phyloP scores from a whole-genome alignment of 2,113 vertebrate species.

The Tachycineta bicolor region DNA sequence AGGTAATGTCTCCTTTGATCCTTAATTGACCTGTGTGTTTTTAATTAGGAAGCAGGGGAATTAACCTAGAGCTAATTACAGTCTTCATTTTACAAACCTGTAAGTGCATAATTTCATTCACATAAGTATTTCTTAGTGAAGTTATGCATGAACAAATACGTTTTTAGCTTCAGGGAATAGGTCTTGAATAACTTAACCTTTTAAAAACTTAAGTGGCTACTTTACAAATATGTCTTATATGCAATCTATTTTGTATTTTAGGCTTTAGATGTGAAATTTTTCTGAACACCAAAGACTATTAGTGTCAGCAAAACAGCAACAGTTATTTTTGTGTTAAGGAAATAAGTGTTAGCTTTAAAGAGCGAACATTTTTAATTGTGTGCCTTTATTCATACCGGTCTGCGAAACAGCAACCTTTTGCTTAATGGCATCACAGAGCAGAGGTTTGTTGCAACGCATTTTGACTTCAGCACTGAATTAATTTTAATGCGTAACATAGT shows the following conservation, averaged over 20 bases:
- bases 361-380: fast-evolving
- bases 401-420: not conserved
- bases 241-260: not conserved
- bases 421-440: not conserved
- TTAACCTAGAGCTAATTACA: constrained; percentile 43
- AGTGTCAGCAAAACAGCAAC: not conserved
- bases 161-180: constrained; percentile 37
- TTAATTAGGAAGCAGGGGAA: constrained; percentile 4
- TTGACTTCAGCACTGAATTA: not conserved
- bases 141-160: constrained; percentile 14
- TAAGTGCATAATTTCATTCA: not conserved
- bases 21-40: constrained; percentile 27
- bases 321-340: not conserved
- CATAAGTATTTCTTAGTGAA: not conserved
- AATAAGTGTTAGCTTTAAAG: not conserved
- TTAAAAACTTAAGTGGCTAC: not conserved
- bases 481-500: not conserved
- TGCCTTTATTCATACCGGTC: not conserved
- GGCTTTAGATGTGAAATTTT: not conserved
- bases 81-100: constrained; percentile 9
- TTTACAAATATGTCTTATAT: not conserved
- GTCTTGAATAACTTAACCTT: constrained; percentile 10
- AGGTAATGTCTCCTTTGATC: constrained; percentile 32
- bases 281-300: not conserved
- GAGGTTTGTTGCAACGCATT: not conserved